These are phyloP conservation scores for Thaleichthys pacificus DNA, from an alignment of 2,797 vertebrate genomes.

Conservation along the genomic window DNA sequence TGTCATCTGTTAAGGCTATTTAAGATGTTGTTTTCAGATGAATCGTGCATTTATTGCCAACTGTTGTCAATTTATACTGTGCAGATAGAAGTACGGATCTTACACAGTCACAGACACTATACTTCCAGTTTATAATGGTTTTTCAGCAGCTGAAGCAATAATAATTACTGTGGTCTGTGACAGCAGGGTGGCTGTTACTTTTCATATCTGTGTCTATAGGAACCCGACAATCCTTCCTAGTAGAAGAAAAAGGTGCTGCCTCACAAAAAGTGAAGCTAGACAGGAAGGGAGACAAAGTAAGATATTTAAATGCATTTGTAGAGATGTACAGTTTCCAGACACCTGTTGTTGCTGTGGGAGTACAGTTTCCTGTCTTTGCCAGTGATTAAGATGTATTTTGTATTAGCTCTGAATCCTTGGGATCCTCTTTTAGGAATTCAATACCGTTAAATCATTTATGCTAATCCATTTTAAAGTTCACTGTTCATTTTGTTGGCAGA, in stretches of 20 bases:
- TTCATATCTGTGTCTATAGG: slow-evolving; percentile 16
- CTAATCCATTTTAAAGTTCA: slow-evolving; percentile 41
- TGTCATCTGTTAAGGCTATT: not conserved
- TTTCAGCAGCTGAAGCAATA: slow-evolving; percentile 24
- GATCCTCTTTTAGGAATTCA: slow-evolving; percentile 55
- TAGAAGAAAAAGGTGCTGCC: too few relatives aligned
- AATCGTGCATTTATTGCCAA: too few relatives aligned
- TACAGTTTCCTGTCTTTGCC: slow-evolving; percentile 49
- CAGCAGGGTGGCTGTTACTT: slow-evolving; percentile 37
- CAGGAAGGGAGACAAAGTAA: not conserved
- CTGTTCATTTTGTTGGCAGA: not conserved
- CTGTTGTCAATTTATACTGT: too few relatives aligned
- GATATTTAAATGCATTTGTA: slow-evolving; percentile 4
- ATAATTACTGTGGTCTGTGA: slow-evolving; percentile 23
- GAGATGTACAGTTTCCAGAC: too few relatives aligned
- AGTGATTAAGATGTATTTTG: slow-evolving; percentile 37
- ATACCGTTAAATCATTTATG: slow-evolving; percentile 41
- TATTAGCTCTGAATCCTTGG: slow-evolving; percentile 33
- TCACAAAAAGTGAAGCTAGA: not conserved
- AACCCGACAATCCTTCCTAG: not conserved
- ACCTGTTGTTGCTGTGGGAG: too few relatives aligned
- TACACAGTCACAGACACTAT: too few relatives aligned
- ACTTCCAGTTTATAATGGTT: not conserved
- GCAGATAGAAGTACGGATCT: too few relatives aligned
- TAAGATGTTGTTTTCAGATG: not conserved